phyloP scores from a whole-genome alignment of 2,113 vertebrate species.

The Eleginops maclovinus region DNA sequence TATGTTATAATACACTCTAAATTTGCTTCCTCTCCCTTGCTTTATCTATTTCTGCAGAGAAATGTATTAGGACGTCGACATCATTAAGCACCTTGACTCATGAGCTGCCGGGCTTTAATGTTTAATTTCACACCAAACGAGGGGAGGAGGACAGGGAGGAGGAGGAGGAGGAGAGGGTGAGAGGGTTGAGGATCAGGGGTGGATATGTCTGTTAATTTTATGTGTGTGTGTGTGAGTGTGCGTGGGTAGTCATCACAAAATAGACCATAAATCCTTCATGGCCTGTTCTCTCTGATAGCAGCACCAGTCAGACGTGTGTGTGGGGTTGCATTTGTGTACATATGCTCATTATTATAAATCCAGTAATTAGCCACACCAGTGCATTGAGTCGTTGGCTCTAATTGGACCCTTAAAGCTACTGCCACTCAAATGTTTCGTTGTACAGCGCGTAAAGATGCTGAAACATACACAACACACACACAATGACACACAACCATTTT shows the following conservation, averaged over 20 bases:
- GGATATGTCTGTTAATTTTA: constrained; percentile 55
- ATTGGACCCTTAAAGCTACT: constrained; percentile 63
- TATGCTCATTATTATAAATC: constrained; percentile 68
- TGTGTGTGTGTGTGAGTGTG: constrained; percentile 7
- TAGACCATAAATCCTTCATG: constrained; percentile 29
- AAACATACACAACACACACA: constrained; percentile 3
- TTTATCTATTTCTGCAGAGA: constrained; percentile 39
- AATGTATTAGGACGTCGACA: constrained; percentile 56
- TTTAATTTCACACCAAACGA: constrained; percentile 70
- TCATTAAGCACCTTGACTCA: constrained; percentile 63
- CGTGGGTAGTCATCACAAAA: constrained; percentile 4
- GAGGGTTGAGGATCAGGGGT: constrained; percentile 29
- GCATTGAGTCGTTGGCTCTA: constrained; percentile 53
- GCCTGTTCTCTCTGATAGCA: background rate
- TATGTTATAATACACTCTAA: constrained; percentile 2
- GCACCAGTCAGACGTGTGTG: constrained; percentile 3
- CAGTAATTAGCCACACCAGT: constrained; percentile 68
- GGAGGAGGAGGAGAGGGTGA: constrained; percentile 4
- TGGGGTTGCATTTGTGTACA: constrained; percentile 12
- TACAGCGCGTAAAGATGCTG: constrained; percentile 4
- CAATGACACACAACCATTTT: constrained; percentile 34
- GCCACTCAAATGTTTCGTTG: constrained; percentile 59
- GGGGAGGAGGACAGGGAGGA: constrained; percentile 31
- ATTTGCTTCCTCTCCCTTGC: background rate
- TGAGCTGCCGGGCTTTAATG: constrained; percentile 56